Evolutionary conservation across 2,113 vertebrate genomes (phyloP).

Genomic region (Takifugu flavidus): DNA sequence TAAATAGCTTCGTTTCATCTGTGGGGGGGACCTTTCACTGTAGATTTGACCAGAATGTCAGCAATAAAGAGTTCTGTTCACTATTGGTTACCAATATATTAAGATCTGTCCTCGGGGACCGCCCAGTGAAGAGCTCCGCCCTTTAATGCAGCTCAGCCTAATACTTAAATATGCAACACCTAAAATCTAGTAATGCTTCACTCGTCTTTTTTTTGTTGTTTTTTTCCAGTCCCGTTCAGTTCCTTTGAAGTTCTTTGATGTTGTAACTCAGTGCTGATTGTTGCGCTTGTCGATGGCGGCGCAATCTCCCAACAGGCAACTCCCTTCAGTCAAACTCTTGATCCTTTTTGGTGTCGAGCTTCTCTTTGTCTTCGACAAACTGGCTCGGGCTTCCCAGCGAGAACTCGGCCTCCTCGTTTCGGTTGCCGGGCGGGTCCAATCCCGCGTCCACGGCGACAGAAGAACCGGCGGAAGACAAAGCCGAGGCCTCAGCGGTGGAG

Average conservation of each 20-base stretch:
- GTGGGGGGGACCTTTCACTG: slow-evolving; percentile 53
- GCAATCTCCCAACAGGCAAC: slow-evolving; percentile 44
- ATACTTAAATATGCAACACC: slow-evolving; percentile 73
- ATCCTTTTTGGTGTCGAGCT: slow-evolving; percentile 74
- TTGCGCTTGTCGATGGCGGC: slow-evolving; percentile 29
- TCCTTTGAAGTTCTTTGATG: slow-evolving; percentile 47
- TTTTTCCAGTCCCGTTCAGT: slow-evolving; percentile 34
- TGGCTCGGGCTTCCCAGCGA: slow-evolving; percentile 55
- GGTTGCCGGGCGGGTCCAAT: slow-evolving; percentile 53
- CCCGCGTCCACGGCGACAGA: slow-evolving; percentile 48
- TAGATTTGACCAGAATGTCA: slow-evolving; percentile 74
- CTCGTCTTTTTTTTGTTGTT: slow-evolving; percentile 56
- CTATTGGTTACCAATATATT: slow-evolving; percentile 85
- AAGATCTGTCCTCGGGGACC: slow-evolving; percentile 79
- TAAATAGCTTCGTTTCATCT: slow-evolving; percentile 56
- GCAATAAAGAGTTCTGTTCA: slow-evolving; percentile 75
- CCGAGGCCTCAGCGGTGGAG: slow-evolving; percentile 50
- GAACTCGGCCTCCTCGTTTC: slow-evolving; percentile 51
- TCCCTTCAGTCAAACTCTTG: slow-evolving; percentile 57
- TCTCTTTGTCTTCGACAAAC: slow-evolving; percentile 59
- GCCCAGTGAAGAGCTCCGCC: slow-evolving; percentile 67
- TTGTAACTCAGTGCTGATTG: slow-evolving; percentile 42
- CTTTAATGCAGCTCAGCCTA: slow-evolving; percentile 74
- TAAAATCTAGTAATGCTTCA: slow-evolving; percentile 71
- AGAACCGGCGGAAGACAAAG: slow-evolving; percentile 54